A percentile compares a stretch with the other conserved stretches of the same genome.
phyloP scores from a whole-genome alignment of 1,140 invertebrate species.

The Drosophila azteca region DNA sequence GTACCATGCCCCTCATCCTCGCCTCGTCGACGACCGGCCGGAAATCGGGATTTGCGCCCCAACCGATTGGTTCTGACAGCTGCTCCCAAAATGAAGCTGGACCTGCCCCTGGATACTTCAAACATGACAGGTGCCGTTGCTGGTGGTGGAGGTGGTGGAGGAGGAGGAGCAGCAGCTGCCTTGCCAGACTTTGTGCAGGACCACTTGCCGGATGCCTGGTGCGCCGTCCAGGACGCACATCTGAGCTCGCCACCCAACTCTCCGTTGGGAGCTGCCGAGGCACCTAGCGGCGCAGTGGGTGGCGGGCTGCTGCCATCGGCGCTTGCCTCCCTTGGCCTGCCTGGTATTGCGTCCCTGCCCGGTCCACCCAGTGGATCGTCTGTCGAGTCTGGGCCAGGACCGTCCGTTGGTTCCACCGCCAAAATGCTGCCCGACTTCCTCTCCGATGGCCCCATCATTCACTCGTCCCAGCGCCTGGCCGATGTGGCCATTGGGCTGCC shows the following conservation, averaged over 20 bases:
- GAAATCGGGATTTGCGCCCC: conserved; percentile 57
- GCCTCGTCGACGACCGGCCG: conserved; percentile 61
- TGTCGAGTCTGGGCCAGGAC: background rate
- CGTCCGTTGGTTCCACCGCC: conserved; percentile 41
- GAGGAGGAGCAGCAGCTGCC: conserved; percentile 67
- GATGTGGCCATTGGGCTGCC: conserved; percentile 84
- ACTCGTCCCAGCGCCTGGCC: conserved; percentile 83
- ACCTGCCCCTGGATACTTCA: conserved; percentile 64
- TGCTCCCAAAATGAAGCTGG: conserved; percentile 70
- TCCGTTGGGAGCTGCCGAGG: conserved; percentile 54
- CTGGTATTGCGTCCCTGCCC: conserved; percentile 31
- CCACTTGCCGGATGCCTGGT: conserved; percentile 86
- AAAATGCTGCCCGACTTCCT: conserved; percentile 89
- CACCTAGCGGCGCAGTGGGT: conserved; percentile 81
- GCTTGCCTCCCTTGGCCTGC: conserved; percentile 25
- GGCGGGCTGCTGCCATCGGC: conserved; percentile 19
- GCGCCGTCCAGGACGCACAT: conserved; percentile 72
- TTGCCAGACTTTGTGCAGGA: conserved; percentile 87
- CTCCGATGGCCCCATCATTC: conserved; percentile 88
- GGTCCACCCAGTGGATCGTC: conserved; percentile 21
- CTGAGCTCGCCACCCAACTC: conserved; percentile 78
- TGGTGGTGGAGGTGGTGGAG: conserved; percentile 17
- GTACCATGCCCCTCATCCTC: conserved; percentile 43
- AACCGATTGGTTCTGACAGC: conserved; percentile 60
- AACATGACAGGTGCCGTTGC: conserved; percentile 36